Percentiles rank a stretch among this genome's conserved stretches.
Conservation (phyloP, 2,113 vertebrate genomes). For the Mirounga angustirostris region DNA sequence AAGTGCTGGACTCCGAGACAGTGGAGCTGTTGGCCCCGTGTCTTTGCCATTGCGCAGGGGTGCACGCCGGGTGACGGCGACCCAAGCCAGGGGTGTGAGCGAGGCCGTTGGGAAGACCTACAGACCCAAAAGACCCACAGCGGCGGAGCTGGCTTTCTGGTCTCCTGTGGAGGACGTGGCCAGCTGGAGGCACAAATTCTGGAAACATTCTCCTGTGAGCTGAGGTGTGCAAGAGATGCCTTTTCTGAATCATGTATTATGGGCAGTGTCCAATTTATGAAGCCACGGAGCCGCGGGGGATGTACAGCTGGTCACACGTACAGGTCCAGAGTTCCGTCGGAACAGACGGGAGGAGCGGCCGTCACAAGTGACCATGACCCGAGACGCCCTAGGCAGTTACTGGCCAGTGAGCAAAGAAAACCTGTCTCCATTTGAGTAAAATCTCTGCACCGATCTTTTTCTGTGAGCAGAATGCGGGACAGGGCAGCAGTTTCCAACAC, state of each 20-base stretch:
- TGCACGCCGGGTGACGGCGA: fast-evolving
- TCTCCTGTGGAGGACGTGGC: not conserved
- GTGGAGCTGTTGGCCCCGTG: fast-evolving
- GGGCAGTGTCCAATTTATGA: not conserved
- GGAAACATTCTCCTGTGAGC: not conserved
- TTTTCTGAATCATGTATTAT: fast-evolving
- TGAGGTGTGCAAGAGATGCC: fast-evolving
- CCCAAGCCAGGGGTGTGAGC: too few relatives aligned
- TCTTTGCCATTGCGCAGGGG: not conserved
- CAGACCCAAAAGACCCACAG: fast-evolving
- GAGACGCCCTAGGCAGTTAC: fast-evolving
- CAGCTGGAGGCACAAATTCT: not conserved
- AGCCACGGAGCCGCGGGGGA: fast-evolving
- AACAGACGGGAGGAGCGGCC: fast-evolving
- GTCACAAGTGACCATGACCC: not conserved
- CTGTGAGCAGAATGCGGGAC: constrained; percentile 45
- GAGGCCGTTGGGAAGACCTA: not conserved
- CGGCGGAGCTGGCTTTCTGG: fast-evolving
- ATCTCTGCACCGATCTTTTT: constrained; percentile 38
- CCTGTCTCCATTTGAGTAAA: constrained; percentile 33
- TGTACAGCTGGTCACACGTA: fast-evolving
- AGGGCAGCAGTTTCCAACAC: constrained; percentile 76
- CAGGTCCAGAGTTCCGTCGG: not conserved
- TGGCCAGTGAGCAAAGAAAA: not conserved
- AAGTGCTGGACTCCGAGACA: not conserved